A percentile compares a stretch with the other conserved stretches of the same genome.
These are phyloP conservation scores for Formica aserva DNA, from an alignment of 2,888 invertebrate genomes.

Conservation along the genomic window DNA sequence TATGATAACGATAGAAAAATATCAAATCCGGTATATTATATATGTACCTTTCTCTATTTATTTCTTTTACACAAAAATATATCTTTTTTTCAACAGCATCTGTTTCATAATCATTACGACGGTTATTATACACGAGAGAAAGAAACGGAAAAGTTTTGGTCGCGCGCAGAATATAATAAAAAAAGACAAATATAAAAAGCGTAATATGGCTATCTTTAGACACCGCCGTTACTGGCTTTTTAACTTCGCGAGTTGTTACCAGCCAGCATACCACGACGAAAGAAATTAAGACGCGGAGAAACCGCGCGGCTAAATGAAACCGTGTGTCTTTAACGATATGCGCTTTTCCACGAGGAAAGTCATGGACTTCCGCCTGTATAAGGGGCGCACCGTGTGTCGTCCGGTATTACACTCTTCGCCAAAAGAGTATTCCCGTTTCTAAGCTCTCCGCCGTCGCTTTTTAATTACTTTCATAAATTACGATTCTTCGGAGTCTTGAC, in stretches of 20 bases:
- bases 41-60: background rate
- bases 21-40: background rate
- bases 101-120: conserved; percentile 46
- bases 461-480: conserved; percentile 52
- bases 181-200: conserved; percentile 20
- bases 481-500: conserved; percentile 23
- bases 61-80: background rate
- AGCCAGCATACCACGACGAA: conserved; percentile 12
- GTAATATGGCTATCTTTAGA: conserved; percentile 49
- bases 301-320: conserved; percentile 68
- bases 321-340: conserved; percentile 70
- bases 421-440: conserved; percentile 35
- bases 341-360: conserved; percentile 58
- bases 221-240: conserved; percentile 50
- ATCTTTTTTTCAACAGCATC: conserved; percentile 2
- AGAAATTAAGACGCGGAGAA: conserved; percentile 62
- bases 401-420: conserved; percentile 57
- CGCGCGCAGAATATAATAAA: conserved; percentile 22
- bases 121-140: conserved; percentile 6
- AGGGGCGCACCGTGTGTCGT: conserved; percentile 58
- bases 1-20: background rate
- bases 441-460: conserved; percentile 41
- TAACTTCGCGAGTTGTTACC: conserved; percentile 50
- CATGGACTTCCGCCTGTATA: conserved; percentile 57
- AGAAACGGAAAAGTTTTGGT: conserved; percentile 29